Conservation (phyloP, 1,140 invertebrate genomes). For the Meloidogyne floridensis region DNA sequence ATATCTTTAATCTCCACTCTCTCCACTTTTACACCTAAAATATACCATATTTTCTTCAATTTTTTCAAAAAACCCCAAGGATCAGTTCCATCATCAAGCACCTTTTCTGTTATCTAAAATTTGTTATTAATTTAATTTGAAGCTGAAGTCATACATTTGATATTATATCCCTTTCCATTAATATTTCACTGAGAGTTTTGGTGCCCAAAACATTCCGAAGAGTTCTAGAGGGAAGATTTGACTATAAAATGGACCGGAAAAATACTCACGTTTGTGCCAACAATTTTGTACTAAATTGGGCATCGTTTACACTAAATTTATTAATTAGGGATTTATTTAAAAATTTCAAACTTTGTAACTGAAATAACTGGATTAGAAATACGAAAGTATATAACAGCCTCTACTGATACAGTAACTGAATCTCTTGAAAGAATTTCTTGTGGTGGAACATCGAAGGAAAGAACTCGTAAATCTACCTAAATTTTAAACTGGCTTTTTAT, state of each 20-base stretch:
- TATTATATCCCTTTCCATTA: constrained; percentile 86
- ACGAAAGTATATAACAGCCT: constrained; percentile 68
- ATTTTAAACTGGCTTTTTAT: not conserved
- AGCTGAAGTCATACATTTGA: constrained; percentile 73
- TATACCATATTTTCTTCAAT: no score
- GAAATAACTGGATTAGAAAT: constrained; percentile 68
- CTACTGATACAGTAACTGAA: constrained; percentile 76
- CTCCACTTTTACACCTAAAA: constrained; percentile 79
- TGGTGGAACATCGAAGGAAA: constrained; percentile 89
- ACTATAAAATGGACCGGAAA: not conserved
- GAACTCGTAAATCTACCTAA: constrained; percentile 74
- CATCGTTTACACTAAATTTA: constrained; percentile 68
- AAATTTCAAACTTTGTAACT: constrained; percentile 37
- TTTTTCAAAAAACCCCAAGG: constrained; percentile 81
- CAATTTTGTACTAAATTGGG: constrained; percentile 68
- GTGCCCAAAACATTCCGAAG: constrained; percentile 88
- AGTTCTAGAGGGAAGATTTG: constrained; percentile 28
- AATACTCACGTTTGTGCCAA: constrained; percentile 62
- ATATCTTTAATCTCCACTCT: constrained; percentile 80
- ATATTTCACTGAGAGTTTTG: constrained; percentile 83
- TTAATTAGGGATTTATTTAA: not conserved
- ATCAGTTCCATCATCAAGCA: constrained; percentile 86
- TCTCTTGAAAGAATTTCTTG: constrained; percentile 89
- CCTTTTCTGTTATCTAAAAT: constrained; percentile 63
- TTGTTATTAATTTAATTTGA: not conserved